Percentiles rank a stretch among this genome's conserved stretches.
Evolutionary conservation across 2,888 invertebrate species (phyloP).

Genomic region (Villa cingulata): DNA sequence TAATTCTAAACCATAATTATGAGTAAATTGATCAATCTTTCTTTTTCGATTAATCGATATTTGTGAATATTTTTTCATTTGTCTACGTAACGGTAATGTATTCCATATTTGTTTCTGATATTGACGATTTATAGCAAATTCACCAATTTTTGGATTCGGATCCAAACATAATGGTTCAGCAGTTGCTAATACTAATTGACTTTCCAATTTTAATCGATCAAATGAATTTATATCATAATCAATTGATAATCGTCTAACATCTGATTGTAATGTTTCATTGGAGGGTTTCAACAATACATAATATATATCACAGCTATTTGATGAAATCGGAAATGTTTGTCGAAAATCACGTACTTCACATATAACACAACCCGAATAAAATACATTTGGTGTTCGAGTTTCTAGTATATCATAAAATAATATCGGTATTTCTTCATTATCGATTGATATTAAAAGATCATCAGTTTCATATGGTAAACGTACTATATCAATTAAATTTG

Average conservation of each 20-base stretch:
- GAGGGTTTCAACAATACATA: conserved; percentile 80
- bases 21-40: conserved; percentile 72
- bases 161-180: conserved; percentile 80
- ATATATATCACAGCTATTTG: conserved; percentile 62
- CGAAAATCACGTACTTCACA: conserved; percentile 83
- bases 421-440: conserved; percentile 82
- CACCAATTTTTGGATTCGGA: conserved; percentile 68
- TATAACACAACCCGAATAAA: conserved; percentile 84
- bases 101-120: conserved; percentile 60
- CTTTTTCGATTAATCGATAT: conserved; percentile 72
- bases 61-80: conserved; percentile 67
- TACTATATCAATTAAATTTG: conserved; percentile 60
- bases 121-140: conserved; percentile 61
- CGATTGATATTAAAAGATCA: conserved; percentile 72
- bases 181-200: conserved; percentile 71
- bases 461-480: conserved; percentile 84
- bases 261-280: conserved; percentile 53
- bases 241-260: conserved; percentile 32
- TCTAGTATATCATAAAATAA: conserved; percentile 73
- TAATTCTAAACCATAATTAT: conserved; percentile 64
- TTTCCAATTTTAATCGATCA: conserved; percentile 44
- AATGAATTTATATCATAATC: conserved; percentile 25
- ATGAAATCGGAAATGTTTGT: conserved; percentile 60
- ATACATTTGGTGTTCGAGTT: conserved; percentile 67
- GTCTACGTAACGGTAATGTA: conserved; percentile 57